These are phyloP conservation scores for Glaucidium brasilianum DNA, from an alignment of 2,113 vertebrate genomes.

Conservation along the genomic window DNA sequence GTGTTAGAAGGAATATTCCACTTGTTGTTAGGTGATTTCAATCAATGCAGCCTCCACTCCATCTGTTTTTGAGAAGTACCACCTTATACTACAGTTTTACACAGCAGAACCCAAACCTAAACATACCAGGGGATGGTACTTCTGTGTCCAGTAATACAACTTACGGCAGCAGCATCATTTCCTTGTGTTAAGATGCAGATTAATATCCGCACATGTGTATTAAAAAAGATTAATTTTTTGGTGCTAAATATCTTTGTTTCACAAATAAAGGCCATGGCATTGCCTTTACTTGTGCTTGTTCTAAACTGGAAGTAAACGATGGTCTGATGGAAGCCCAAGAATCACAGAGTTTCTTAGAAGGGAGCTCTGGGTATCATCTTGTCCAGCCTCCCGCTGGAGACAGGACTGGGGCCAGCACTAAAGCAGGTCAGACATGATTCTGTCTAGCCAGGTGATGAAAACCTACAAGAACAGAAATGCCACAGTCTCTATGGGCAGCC, in stretches of 20 bases:
- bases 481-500: neutral
- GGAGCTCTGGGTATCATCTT: neutral
- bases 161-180: neutral
- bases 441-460: neutral
- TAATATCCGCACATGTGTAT: neutral
- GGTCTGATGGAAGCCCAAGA: neutral
- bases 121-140: neutral
- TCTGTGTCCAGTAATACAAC: neutral
- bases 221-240: rapidly evolving
- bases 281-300: neutral
- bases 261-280: neutral
- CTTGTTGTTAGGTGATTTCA: neutral
- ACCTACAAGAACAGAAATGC: neutral
- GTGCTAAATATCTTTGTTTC: neutral
- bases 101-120: neutral
- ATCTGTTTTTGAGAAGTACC: neutral
- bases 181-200: neutral
- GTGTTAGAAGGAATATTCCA: neutral
- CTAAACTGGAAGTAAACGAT: neutral
- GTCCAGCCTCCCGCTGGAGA: neutral
- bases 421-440: neutral
- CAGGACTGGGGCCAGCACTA: neutral
- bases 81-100: neutral
- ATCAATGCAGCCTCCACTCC: neutral
- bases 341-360: neutral